Percentiles rank a stretch among this genome's conserved stretches.
phyloP scores from a whole-genome alignment of 2,888 invertebrate species.

The Unio delphinus region DNA sequence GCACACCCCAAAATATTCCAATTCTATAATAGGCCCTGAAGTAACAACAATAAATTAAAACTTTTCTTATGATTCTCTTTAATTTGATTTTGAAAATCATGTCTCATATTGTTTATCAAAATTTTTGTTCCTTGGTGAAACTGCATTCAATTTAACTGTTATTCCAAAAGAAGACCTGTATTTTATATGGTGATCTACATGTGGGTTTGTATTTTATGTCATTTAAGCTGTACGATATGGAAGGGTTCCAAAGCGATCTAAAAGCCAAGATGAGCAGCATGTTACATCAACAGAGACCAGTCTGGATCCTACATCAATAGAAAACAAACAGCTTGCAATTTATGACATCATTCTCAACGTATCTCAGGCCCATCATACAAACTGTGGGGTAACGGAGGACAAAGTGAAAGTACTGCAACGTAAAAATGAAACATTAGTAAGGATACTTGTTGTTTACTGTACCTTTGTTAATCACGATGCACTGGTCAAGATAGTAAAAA shows the following conservation, averaged over 20 bases:
- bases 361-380: conserved; percentile 86
- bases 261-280: conserved; percentile 80
- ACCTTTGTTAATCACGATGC: background rate
- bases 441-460: conserved; percentile 18
- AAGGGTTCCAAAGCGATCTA: conserved; percentile 92
- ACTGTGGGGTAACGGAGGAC: conserved; percentile 91
- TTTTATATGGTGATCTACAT: too few relatives aligned
- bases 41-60: too few relatives aligned
- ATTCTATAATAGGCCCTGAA: too few relatives aligned
- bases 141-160: too few relatives aligned
- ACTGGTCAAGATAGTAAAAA: background rate
- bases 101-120: too few relatives aligned
- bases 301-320: conserved; percentile 55
- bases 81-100: too few relatives aligned
- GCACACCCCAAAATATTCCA: too few relatives aligned
- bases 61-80: too few relatives aligned
- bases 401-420: conserved; percentile 80
- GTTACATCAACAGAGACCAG: conserved; percentile 61
- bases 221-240: conserved; percentile 88
- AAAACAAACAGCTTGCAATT: conserved; percentile 77
- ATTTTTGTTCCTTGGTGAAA: too few relatives aligned
- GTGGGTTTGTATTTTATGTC: background rate
- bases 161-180: too few relatives aligned
- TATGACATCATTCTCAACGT: conserved; percentile 86
- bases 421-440: conserved; percentile 79